Evolutionary conservation across 2,888 invertebrate genomes (phyloP), one percentile per base, ranked within the genome.

Genomic region (Cybosia mesomella): DNA sequence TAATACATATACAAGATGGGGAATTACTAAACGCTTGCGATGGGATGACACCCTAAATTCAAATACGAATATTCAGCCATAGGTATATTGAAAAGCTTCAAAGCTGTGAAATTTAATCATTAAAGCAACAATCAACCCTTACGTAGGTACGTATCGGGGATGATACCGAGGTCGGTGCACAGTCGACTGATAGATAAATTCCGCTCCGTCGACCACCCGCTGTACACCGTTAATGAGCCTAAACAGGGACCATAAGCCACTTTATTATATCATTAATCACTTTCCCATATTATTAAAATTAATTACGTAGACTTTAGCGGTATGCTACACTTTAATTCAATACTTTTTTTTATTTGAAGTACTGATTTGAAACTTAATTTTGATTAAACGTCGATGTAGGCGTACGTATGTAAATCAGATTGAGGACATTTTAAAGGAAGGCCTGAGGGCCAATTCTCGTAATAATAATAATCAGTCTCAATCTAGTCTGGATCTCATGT

Each of bases 111-210:
- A 49, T 49, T 9, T 49, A 49, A 49, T 49, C 49, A n/a, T 49
- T 49, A 71, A 58, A 72, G 70, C 76, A 78, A 76, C 72, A 74
- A 79, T 81, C 75, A 77, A 58, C 67, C 34, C 61, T 70, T 75
- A 75, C 71, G 68, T 83, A 83, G 72, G 60, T 81, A 76, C 76
- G 80, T 85, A 86, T 80, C 72, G 72, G 71, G 74, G 79, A 71
- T 82, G 81, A 81, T 80, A 83, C 81, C 81, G 85, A 85, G 86
- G 85, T 84, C 86, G 83, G 87, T 92, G 91, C 85, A 92, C 92
- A 90, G 87, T 90, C 89, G 91, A 91, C 85, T 88, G 91, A 81
- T 83, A 86, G 83, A 89, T 91, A 84, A 84, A 81, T 92, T 91
- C 89, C 92, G 82, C 90, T 91, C 84, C 85, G 84, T 83, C 89